Conservation (phyloP, 2,797 vertebrate species). For the Loriculus beryllinus region DNA sequence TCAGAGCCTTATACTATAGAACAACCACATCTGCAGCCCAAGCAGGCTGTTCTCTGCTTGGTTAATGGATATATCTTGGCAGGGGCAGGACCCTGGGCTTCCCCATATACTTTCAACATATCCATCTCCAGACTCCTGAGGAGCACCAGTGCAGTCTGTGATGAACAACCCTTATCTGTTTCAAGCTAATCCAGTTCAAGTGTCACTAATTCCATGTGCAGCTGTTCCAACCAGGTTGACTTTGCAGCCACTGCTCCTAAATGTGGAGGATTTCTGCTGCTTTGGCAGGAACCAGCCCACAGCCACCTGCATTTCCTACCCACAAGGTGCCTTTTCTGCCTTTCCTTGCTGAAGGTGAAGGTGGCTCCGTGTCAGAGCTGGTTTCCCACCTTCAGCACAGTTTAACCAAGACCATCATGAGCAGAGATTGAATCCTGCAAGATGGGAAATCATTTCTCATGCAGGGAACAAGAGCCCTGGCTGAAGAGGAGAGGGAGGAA, state of each 20-base stretch:
- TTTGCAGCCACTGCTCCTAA: not conserved
- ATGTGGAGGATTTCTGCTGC: not conserved
- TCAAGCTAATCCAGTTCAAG: not conserved
- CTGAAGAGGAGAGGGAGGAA: not conserved
- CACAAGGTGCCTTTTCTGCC: not conserved
- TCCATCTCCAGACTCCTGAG: not conserved
- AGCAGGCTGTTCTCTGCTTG: not conserved
- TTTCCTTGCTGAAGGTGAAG: not conserved
- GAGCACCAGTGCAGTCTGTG: too few species aligned
- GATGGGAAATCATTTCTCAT: not conserved
- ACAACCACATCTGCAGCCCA: not conserved
- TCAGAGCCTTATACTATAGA: not conserved
- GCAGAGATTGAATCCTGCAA: constrained; percentile 29
- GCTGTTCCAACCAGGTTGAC: not conserved
- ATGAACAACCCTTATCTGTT: not conserved
- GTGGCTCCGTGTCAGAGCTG: not conserved
- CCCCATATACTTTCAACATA: not conserved
- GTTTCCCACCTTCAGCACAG: not conserved
- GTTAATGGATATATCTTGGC: not conserved
- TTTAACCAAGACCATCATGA: constrained; percentile 18
- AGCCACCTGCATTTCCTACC: not conserved
- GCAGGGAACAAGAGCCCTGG: not conserved
- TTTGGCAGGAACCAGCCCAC: not conserved
- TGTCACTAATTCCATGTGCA: not conserved
- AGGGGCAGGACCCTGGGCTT: not conserved